Evolutionary conservation across 2,888 invertebrate genomes (phyloP).

Genomic region (Tanypteryx hageni): DNA sequence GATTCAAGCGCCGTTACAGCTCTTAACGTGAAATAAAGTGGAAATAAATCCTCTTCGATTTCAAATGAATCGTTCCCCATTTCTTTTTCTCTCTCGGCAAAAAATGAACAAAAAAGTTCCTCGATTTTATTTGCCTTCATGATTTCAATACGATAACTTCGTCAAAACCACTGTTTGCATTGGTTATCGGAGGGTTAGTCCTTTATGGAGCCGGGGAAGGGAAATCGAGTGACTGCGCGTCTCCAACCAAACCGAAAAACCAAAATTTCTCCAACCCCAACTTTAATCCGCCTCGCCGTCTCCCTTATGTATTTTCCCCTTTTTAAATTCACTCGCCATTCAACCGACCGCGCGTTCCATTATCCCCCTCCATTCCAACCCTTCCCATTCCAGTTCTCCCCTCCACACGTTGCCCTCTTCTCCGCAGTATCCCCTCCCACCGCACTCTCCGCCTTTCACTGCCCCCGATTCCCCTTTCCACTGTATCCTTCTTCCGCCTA

Average conservation of each 20-base stretch:
- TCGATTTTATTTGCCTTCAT: not conserved
- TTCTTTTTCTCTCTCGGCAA: not conserved
- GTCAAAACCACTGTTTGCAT: not conserved
- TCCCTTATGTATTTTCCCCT: not conserved
- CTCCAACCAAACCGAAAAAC: not conserved
- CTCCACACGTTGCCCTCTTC: not conserved
- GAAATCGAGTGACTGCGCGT: not conserved
- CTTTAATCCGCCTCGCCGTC: slow-evolving; percentile 17
- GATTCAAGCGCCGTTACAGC: no score
- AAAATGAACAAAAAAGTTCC: not conserved
- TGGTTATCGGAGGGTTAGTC: not conserved
- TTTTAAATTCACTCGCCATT: slow-evolving; percentile 38
- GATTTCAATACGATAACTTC: not conserved
- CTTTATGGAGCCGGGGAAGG: not conserved
- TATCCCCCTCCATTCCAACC: slow-evolving; percentile 1
- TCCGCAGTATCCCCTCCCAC: not conserved
- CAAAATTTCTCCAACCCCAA: not conserved
- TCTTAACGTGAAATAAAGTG: no score
- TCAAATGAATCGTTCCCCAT: not conserved
- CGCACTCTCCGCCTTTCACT: not conserved
- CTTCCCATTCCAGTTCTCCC: not conserved
- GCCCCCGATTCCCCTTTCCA: not conserved
- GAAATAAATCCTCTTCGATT: no score
- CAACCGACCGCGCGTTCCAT: slow-evolving; percentile 30
- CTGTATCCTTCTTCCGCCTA: not conserved